Percentiles rank a stretch among this genome's conserved stretches.
These are phyloP conservation scores for Harmothoe impar DNA, from an alignment of 2,888 invertebrate genomes.

Conservation along the genomic window DNA sequence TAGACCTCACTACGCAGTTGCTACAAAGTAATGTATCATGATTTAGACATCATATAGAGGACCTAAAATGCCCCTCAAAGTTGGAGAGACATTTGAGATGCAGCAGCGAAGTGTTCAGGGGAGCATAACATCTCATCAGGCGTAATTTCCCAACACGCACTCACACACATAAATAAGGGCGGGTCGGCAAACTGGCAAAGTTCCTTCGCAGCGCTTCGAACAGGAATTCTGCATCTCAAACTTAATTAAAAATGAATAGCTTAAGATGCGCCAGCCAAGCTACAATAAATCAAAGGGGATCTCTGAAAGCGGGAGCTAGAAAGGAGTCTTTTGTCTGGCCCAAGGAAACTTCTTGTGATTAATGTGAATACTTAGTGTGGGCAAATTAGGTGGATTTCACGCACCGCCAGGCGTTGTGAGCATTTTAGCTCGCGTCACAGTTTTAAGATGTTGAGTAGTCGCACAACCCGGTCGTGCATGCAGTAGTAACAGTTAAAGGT, in stretches of 20 bases:
- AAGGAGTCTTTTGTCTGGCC: constrained; percentile 10
- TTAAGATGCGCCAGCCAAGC: neutral
- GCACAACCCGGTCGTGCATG: too few relatives aligned
- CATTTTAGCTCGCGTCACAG: too few relatives aligned
- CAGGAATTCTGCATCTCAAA: neutral
- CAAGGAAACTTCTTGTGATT: neutral
- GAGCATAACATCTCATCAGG: neutral
- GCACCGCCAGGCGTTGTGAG: neutral
- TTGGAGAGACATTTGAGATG: constrained; percentile 1
- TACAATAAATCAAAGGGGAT: constrained; percentile 30
- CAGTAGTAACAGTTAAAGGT: too few relatives aligned
- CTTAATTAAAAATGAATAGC: constrained; percentile 35
- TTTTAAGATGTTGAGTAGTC: too few relatives aligned
- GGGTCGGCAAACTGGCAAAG: neutral
- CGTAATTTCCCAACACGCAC: neutral
- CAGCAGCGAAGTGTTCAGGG: neutral
- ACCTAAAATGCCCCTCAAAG: too few relatives aligned
- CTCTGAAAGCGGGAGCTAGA: neutral
- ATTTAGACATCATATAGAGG: too few relatives aligned
- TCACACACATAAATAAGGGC: neutral
- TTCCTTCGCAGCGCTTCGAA: neutral
- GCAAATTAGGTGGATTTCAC: neutral
- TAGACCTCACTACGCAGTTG: too few relatives aligned
- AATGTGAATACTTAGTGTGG: constrained; percentile 16
- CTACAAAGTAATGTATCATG: too few relatives aligned